These are phyloP conservation scores for Cyphomyrus plagiostoma DNA, from an alignment of 2,113 vertebrate genomes.

Conservation along the genomic window DNA sequence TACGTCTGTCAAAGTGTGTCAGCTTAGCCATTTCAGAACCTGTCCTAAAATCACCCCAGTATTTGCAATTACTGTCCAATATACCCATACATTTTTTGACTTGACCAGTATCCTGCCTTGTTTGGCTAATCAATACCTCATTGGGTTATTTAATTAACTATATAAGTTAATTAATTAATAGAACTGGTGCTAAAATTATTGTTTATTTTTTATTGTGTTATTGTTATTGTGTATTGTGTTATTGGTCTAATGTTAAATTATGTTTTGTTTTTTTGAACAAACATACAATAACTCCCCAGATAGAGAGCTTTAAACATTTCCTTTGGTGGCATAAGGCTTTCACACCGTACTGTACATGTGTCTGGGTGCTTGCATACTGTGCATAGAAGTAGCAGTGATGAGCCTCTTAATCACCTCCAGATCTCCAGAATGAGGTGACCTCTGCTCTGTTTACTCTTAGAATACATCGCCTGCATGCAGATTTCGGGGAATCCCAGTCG, in stretches of 20 bases:
- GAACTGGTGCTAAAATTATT: background rate
- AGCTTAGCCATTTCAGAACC: background rate
- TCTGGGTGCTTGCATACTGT: conserved; percentile 40
- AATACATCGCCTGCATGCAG: conserved; percentile 57
- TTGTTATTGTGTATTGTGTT: background rate
- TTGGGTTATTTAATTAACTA: background rate
- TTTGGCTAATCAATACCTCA: background rate
- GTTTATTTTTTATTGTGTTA: background rate
- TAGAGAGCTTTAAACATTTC: background rate
- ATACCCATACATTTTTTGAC: background rate
- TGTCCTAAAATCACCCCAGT: background rate
- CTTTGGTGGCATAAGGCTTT: background rate
- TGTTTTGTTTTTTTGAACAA: background rate
- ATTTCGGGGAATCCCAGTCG: conserved; percentile 64
- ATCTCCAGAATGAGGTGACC: conserved; percentile 69
- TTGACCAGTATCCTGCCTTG: background rate
- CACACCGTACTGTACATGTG: background rate
- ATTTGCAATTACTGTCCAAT: background rate
- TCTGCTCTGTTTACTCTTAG: conserved; percentile 70
- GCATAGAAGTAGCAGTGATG: conserved; percentile 66
- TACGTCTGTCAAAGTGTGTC: background rate
- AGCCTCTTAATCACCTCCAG: conserved; percentile 64
- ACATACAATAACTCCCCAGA: background rate
- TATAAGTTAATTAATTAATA: background rate
- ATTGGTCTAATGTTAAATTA: background rate